Base-by-base conservation (phyloP, 2,888 invertebrate genomes). In the Allolobophora icterica region DNA sequence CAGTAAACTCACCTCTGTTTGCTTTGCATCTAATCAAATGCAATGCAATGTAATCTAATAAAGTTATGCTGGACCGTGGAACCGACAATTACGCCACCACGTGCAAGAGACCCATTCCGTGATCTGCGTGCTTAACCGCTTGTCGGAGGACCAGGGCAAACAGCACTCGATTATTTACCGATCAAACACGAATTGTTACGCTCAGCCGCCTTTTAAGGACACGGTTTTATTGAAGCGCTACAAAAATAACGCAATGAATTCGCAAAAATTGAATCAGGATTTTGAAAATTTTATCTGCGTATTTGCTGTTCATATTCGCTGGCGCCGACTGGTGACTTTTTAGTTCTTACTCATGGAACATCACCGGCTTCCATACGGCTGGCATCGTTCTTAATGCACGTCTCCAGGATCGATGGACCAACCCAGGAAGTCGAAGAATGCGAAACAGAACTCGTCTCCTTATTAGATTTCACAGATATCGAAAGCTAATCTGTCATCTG, bases 161-260 rank as follows among this genome's bases (percentile, higher is more conserved):
- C 71, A n/a, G 71, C n/a, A n/a, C 30, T 4, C n/a, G 30, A 71
- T 30, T 71, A 71, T 71, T 71, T 71, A 13, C n/a, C 71, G 71
- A 71, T 71, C 71, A 71, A 71, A 71, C 71, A 71, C 71, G 71
- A 71, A 71, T 71, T n/a, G 71, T n/a, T 71, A n/a, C 71, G 71
- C 4, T 2, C 21, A 24, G 21, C 30, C 13, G 71, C 71, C 71
- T 71, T 5, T 52, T 71, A 71, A 71, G n/a, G 71, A 71, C 71
- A n/a, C 11, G 30, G 71, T 71, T 30, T 30, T 71, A 71, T 71
- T n/a, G 71, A 71, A n/a, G 71, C n/a, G 71, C n/a, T n/a, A 71
- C 30, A 71, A n/a, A 71, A 71, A 71, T 71, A 71, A 17, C 71
- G 30, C 71, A n/a, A 71, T n/a, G 71, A 71, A 71, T n/a, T 71